phyloP scores from a whole-genome alignment of 2,113 vertebrate species.

The Cyprinus carpio region DNA sequence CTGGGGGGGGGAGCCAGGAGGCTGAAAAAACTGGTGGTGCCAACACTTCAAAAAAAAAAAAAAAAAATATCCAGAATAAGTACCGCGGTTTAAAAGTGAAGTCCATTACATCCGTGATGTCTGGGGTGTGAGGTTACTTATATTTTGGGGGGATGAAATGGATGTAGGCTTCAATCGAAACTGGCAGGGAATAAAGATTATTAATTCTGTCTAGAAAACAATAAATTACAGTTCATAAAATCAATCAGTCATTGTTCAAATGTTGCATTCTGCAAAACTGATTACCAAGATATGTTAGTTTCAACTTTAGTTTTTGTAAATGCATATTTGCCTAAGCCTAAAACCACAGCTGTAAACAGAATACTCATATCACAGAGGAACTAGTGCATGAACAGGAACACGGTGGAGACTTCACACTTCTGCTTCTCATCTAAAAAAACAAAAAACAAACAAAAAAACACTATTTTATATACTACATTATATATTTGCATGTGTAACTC shows the following conservation, averaged over 20 bases:
- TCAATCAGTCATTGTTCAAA: neutral
- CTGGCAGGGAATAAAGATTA: neutral
- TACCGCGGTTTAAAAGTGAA: neutral
- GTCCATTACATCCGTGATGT: neutral
- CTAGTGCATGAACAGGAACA: neutral
- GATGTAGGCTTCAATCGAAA: rapidly evolving
- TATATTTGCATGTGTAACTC: no score
- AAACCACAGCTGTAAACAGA: neutral
- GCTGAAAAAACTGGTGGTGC: neutral
- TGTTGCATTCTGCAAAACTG: neutral
- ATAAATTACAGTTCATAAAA: neutral
- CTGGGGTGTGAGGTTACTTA: neutral
- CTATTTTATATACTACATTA: no score
- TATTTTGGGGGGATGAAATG: no score
- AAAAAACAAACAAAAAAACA: no score
- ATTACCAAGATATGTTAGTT: neutral
- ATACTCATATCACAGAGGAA: neutral
- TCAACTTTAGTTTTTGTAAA: neutral
- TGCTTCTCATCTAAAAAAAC: neutral
- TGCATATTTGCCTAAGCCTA: neutral
- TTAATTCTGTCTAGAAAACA: neutral
- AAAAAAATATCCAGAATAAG: neutral
- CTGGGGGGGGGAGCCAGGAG: neutral
- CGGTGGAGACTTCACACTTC: neutral
- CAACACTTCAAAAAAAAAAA: no score